Percentiles rank a stretch among this genome's conserved stretches.
These are phyloP conservation scores for Pseudopipra pipra DNA, from an alignment of 2,113 vertebrate genomes.

Conservation along the genomic window DNA sequence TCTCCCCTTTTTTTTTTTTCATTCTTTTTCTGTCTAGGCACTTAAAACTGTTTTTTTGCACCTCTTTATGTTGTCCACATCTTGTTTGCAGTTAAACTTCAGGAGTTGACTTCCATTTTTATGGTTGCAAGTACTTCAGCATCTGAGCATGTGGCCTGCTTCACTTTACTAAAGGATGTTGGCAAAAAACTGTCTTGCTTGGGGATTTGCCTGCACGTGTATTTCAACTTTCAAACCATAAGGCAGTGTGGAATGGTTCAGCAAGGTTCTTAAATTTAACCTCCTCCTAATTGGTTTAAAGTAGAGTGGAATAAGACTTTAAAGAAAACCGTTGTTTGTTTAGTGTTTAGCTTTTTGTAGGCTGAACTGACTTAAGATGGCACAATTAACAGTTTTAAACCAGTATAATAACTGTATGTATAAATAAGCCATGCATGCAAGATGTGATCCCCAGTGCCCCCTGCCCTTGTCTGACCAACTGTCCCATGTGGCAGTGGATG, in stretches of 20 bases:
- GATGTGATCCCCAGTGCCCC: neutral
- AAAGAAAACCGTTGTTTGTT: neutral
- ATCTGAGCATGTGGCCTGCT: neutral
- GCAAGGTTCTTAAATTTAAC: neutral
- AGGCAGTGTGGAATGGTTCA: neutral
- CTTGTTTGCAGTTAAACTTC: neutral
- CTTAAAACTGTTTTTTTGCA: neutral
- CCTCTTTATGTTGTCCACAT: neutral
- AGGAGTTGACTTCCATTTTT: neutral
- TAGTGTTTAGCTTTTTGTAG: conserved; percentile 10
- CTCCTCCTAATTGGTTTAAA: conserved; percentile 15
- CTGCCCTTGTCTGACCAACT: neutral
- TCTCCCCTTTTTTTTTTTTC: too few species aligned
- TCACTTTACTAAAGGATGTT: neutral
- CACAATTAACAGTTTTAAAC: neutral
- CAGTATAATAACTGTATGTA: neutral
- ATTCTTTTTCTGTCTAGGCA: neutral
- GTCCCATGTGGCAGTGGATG: neutral
- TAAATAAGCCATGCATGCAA: neutral
- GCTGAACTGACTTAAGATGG: neutral
- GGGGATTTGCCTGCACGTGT: neutral
- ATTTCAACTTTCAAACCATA: conserved; percentile 8
- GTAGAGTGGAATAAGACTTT: neutral
- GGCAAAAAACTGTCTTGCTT: neutral
- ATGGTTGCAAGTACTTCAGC: neutral